These are phyloP conservation scores for Shargacucullia verbasci DNA, from an alignment of 2,888 invertebrate genomes.

Conservation along the genomic window DNA sequence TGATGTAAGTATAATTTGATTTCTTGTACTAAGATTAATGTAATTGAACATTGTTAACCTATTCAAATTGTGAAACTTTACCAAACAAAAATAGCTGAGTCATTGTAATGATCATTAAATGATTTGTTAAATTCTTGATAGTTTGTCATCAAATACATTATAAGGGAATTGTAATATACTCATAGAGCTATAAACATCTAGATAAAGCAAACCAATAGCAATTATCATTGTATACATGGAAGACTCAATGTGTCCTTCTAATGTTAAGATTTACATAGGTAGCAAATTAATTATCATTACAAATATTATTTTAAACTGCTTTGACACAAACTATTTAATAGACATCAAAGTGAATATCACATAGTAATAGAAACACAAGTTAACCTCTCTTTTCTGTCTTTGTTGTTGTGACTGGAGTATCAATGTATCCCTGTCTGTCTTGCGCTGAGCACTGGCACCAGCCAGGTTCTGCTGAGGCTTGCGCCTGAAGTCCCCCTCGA, in stretches of 20 bases:
- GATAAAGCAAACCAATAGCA: background rate
- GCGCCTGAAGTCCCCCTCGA: conserved; percentile 96
- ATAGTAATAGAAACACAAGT: conserved; percentile 32
- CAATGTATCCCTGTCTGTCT: conserved; percentile 91
- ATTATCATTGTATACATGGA: background rate
- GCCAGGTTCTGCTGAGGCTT: conserved; percentile 96
- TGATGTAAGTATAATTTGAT: background rate
- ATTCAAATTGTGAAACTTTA: background rate
- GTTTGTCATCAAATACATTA: conserved; percentile 1
- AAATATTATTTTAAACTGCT: background rate
- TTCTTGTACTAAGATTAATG: background rate
- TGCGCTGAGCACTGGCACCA: conserved; percentile 94
- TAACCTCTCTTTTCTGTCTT: conserved; percentile 95
- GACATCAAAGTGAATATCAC: conserved; percentile 45
- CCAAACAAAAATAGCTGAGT: conserved; percentile 32
- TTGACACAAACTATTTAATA: conserved; percentile 1
- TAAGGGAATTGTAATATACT: conserved; percentile 1
- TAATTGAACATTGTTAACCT: background rate
- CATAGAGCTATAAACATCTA: background rate
- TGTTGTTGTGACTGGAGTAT: conserved; percentile 95
- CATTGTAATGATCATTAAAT: conserved; percentile 33
- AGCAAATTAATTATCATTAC: background rate
- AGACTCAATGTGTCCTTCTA: background rate
- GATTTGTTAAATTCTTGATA: conserved; percentile 20
- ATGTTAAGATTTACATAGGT: background rate